A percentile compares a stretch with the other conserved stretches of the same genome.
phyloP scores from a whole-genome alignment of 2,797 vertebrate genomes.

The Pantherophis alleghaniensis region DNA sequence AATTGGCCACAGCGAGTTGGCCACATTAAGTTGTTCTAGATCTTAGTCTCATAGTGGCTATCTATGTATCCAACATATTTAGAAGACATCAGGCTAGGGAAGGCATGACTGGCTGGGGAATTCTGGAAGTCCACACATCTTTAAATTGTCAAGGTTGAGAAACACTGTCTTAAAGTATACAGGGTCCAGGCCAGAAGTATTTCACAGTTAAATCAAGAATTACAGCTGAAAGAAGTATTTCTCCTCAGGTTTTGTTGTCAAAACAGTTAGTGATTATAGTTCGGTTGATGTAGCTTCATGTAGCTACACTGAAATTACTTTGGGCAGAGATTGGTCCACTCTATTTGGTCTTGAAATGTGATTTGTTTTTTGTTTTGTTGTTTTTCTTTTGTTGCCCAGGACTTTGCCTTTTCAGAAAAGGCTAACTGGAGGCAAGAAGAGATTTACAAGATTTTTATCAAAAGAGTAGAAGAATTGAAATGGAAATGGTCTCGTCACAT shows the following conservation, averaged over 20 bases:
- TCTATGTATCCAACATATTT: not conserved
- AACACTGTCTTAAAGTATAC: not conserved
- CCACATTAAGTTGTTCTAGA: too few relatives aligned
- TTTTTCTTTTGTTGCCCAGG: not conserved
- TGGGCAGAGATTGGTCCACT: not conserved
- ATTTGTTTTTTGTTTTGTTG: not conserved
- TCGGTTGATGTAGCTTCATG: not conserved
- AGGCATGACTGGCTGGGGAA: not conserved
- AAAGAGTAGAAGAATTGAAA: too few relatives aligned
- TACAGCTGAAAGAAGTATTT: not conserved
- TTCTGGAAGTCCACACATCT: too few relatives aligned
- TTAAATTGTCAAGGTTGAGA: too few relatives aligned
- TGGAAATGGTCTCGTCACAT: not conserved
- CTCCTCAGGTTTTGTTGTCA: not conserved
- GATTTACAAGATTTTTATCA: not conserved
- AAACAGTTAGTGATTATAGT: not conserved
- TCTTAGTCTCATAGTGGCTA: not conserved
- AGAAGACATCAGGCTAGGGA: not conserved
- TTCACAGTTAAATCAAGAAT: not conserved
- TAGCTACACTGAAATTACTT: not conserved
- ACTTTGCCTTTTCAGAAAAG: not conserved
- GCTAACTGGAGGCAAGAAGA: not conserved
- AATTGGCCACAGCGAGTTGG: too few relatives aligned
- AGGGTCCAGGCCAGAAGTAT: not conserved
- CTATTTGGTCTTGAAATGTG: not conserved